Conservation (phyloP, 2,888 invertebrate genomes). For the Lymantria dispar region DNA sequence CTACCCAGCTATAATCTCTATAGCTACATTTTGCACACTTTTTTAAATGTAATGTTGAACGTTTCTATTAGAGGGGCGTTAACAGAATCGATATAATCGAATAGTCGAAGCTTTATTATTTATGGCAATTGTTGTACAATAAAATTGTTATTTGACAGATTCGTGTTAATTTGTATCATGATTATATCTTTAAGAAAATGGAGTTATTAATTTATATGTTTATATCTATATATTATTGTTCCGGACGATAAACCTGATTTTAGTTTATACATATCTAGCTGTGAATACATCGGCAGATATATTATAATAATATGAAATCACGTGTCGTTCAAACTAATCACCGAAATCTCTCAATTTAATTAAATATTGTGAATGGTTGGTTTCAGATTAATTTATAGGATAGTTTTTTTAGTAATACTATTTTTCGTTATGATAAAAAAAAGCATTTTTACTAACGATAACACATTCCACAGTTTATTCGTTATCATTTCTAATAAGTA, state of each 20-base stretch:
- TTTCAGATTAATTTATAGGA: too few relatives aligned
- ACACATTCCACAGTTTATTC: too few relatives aligned
- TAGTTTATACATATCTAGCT: neutral
- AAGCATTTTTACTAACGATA: too few relatives aligned
- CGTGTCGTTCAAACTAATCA: too few relatives aligned
- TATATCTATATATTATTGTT: neutral
- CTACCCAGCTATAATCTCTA: too few relatives aligned
- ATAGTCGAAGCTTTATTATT: neutral
- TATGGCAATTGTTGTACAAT: neutral
- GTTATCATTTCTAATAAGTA: constrained; percentile 7
- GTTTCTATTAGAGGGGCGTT: neutral
- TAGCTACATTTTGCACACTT: neutral
- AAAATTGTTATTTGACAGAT: neutral
- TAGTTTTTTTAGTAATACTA: too few relatives aligned
- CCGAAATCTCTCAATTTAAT: too few relatives aligned
- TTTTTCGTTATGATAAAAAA: too few relatives aligned
- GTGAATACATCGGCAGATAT: too few relatives aligned
- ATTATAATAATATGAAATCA: too few relatives aligned
- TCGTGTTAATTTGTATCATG: neutral
- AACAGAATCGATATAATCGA: neutral
- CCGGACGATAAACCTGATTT: neutral
- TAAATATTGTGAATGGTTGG: too few relatives aligned
- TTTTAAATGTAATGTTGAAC: neutral
- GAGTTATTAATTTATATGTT: neutral
- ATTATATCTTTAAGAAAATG: neutral